Conservation (phyloP, 2,113 vertebrate genomes). For the Pluvialis apricaria region DNA sequence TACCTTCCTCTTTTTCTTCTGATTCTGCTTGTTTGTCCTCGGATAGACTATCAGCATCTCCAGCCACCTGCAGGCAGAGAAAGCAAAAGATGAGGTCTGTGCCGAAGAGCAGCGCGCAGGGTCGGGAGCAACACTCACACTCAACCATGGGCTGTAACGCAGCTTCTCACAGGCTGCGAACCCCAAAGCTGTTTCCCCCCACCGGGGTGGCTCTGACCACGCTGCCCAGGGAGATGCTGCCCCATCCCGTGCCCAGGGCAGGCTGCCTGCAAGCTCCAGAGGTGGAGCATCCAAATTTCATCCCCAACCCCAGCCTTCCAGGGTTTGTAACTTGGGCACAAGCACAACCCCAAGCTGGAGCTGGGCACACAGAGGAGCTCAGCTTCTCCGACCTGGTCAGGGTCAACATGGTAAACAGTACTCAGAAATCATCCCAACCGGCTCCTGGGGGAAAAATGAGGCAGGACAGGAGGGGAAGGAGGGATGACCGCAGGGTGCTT, state of each 20-base stretch:
- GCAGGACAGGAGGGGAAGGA: neutral
- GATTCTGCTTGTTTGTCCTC: slow-evolving; percentile 95
- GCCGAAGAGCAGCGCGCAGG: rapidly evolving
- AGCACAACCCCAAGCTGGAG: neutral
- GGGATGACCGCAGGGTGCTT: neutral
- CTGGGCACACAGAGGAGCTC: neutral
- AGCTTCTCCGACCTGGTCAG: neutral
- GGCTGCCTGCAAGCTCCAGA: neutral
- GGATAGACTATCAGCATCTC: slow-evolving; percentile 93
- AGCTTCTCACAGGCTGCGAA: neutral
- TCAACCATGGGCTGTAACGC: neutral
- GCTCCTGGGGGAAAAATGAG: neutral
- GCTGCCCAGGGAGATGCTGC: neutral
- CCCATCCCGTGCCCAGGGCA: rapidly evolving
- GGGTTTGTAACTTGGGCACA: neutral
- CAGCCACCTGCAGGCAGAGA: slow-evolving; percentile 82
- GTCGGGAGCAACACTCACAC: rapidly evolving
- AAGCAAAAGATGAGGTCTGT: neutral
- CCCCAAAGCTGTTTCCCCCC: neutral
- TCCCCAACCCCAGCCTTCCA: neutral
- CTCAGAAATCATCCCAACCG: neutral
- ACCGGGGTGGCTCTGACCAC: neutral
- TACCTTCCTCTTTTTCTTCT: slow-evolving; percentile 98
- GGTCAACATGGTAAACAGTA: neutral
- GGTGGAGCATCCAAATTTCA: neutral